Evolutionary conservation across 1,140 invertebrate species (phyloP).

Genomic region (Arion vulgaris): DNA sequence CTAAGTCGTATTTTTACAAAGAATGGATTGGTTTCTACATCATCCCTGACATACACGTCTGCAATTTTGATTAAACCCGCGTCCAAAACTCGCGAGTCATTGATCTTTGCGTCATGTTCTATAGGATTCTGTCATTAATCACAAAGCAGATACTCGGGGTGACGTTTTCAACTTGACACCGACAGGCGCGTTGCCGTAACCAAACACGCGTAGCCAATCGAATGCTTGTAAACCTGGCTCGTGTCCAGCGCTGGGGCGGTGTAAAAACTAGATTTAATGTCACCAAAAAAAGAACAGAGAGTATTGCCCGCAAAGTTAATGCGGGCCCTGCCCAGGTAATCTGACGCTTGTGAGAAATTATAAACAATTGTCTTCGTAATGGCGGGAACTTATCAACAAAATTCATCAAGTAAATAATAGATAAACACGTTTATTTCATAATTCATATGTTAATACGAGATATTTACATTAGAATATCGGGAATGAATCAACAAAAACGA

Average conservation of each 20-base stretch:
- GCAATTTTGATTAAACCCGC: constrained; percentile 10
- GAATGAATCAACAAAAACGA: neutral
- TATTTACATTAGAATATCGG: neutral
- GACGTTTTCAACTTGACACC: neutral
- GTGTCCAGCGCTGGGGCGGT: neutral
- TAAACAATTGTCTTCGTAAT: neutral
- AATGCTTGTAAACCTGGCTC: constrained; percentile 9
- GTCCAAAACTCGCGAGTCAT: neutral
- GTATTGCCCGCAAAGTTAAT: neutral
- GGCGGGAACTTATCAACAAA: neutral
- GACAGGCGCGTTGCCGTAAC: neutral
- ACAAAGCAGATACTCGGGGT: neutral
- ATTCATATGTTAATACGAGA: neutral
- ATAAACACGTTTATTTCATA: neutral
- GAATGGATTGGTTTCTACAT: constrained; percentile 5
- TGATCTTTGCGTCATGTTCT: neutral
- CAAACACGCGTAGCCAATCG: constrained; percentile 11
- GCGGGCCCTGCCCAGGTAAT: neutral
- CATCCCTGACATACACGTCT: neutral
- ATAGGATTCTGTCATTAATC: constrained; percentile 4
- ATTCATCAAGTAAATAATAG: neutral
- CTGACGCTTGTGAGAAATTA: constrained; percentile 7
- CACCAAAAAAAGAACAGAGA: neutral
- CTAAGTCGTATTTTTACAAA: neutral
- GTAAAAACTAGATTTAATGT: constrained; percentile 9